These are phyloP conservation scores for Danionella dracula DNA, from an alignment of 2,797 vertebrate genomes.

Conservation along the genomic window DNA sequence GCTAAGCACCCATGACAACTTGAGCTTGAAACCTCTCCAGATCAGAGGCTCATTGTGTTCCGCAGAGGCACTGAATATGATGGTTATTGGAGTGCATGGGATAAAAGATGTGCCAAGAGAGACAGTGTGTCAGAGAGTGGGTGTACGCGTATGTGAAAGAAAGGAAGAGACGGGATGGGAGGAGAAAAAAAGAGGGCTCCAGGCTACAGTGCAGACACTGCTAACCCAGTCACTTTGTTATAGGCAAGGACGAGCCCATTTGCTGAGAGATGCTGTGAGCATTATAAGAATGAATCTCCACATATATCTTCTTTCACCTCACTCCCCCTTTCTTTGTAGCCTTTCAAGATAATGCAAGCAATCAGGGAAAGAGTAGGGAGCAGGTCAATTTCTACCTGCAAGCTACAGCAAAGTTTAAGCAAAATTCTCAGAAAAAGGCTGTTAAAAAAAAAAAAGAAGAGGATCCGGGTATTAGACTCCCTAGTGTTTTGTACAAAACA, in stretches of 20 bases:
- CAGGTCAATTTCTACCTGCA: slow-evolving; percentile 22
- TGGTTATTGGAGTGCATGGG: slow-evolving; percentile 20
- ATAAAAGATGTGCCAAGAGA: slow-evolving; percentile 27
- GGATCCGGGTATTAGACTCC: no score
- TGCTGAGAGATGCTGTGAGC: slow-evolving; percentile 46
- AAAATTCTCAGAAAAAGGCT: background rate
- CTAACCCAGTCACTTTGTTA: slow-evolving; percentile 60
- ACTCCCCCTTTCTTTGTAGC: slow-evolving; percentile 36
- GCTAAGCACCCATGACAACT: slow-evolving; percentile 46
- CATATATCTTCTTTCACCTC: slow-evolving; percentile 34
- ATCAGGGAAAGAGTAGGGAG: slow-evolving; percentile 7
- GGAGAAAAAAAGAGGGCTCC: slow-evolving; percentile 53
- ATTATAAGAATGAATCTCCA: slow-evolving; percentile 44
- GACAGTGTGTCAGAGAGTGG: slow-evolving; percentile 7
- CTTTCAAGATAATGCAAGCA: slow-evolving; percentile 35
- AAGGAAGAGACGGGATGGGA: slow-evolving; percentile 16
- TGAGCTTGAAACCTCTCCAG: slow-evolving; percentile 24
- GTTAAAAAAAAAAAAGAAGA: no score
- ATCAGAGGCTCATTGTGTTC: slow-evolving; percentile 8
- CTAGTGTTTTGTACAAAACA: no score
- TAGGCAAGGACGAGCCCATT: slow-evolving; percentile 57
- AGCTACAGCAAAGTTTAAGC: slow-evolving; percentile 24
- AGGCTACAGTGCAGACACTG: slow-evolving; percentile 51
- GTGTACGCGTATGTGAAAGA: slow-evolving; percentile 19
- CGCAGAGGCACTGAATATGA: background rate